Percentiles rank a stretch among this genome's conserved stretches.
phyloP scores from a whole-genome alignment of 1,140 invertebrate genomes.

The Drosophila pallidifrons region DNA sequence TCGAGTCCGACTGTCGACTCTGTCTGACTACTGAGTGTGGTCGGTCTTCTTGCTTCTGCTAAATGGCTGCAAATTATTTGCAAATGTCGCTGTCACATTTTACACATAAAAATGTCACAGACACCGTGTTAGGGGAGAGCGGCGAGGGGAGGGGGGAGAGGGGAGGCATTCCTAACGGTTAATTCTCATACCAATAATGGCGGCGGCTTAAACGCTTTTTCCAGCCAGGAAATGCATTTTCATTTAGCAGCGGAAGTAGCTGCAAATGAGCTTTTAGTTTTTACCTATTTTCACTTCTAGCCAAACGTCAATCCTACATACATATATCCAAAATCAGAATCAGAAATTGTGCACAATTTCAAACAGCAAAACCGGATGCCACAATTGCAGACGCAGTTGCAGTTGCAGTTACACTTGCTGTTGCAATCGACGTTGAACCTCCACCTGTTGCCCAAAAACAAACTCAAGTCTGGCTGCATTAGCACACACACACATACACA shows the following conservation, averaged over 20 bases:
- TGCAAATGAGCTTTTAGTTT: constrained; percentile 85
- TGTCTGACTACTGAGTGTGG: too few relatives aligned
- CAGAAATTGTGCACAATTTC: neutral
- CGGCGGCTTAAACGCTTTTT: constrained; percentile 69
- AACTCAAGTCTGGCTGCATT: too few relatives aligned
- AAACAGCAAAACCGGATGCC: neutral
- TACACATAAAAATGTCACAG: constrained; percentile 77
- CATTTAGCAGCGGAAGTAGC: constrained; percentile 83
- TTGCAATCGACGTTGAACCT: too few relatives aligned
- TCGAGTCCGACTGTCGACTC: neutral
- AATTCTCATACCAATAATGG: constrained; percentile 24
- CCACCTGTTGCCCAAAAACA: too few relatives aligned
- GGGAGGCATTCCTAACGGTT: too few relatives aligned
- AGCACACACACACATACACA: too few relatives aligned
- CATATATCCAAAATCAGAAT: neutral
- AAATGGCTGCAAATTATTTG: constrained; percentile 79
- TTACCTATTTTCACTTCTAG: constrained; percentile 56
- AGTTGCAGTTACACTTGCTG: too few relatives aligned
- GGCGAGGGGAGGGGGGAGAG: too few relatives aligned
- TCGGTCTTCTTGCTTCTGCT: constrained; percentile 36
- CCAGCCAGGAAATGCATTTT: constrained; percentile 83
- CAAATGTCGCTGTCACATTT: constrained; percentile 75
- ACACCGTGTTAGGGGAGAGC: constrained; percentile 18
- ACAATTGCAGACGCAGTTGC: too few relatives aligned
- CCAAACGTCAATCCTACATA: neutral